Percentiles rank a stretch among this genome's conserved stretches.
phyloP scores from a whole-genome alignment of 1,140 invertebrate genomes.

The Cydia pomonella region DNA sequence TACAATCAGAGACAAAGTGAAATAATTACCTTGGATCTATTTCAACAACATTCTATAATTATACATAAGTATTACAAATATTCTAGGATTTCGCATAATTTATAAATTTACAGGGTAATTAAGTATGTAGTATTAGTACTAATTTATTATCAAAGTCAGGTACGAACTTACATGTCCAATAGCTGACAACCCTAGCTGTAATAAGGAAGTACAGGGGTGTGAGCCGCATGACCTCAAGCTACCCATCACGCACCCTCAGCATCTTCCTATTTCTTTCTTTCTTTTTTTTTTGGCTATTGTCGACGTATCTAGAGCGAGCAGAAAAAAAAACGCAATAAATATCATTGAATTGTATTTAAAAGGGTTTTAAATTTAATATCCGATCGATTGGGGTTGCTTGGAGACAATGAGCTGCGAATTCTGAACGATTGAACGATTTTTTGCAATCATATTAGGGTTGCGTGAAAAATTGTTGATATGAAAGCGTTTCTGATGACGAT shows the following conservation, averaged over 20 bases:
- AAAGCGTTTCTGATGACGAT: not conserved
- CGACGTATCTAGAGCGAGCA: conserved; percentile 62
- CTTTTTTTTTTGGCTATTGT: conserved; percentile 57
- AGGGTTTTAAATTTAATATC: conserved; percentile 77
- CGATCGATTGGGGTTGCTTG: conserved; percentile 61
- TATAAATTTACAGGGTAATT: too few species aligned
- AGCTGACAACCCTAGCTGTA: conserved; percentile 56
- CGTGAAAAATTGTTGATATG: not conserved
- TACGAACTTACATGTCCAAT: not conserved
- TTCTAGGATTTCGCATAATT: too few species aligned
- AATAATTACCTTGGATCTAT: too few species aligned
- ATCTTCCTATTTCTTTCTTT: conserved; percentile 43
- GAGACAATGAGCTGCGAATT: conserved; percentile 50
- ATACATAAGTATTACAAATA: too few species aligned
- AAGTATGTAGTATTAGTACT: not conserved
- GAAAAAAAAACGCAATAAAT: conserved; percentile 77
- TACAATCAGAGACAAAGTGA: too few species aligned
- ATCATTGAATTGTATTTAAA: conserved; percentile 77
- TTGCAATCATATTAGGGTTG: conserved; percentile 36
- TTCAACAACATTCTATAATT: too few species aligned
- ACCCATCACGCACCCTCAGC: conserved; percentile 63
- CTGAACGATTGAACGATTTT: conserved; percentile 49
- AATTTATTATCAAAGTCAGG: conserved; percentile 19
- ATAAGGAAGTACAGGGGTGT: conserved; percentile 77
- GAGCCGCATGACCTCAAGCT: conserved; percentile 76